Conservation (phyloP, 2,797 vertebrate genomes). For the Hippocampus kuda region DNA sequence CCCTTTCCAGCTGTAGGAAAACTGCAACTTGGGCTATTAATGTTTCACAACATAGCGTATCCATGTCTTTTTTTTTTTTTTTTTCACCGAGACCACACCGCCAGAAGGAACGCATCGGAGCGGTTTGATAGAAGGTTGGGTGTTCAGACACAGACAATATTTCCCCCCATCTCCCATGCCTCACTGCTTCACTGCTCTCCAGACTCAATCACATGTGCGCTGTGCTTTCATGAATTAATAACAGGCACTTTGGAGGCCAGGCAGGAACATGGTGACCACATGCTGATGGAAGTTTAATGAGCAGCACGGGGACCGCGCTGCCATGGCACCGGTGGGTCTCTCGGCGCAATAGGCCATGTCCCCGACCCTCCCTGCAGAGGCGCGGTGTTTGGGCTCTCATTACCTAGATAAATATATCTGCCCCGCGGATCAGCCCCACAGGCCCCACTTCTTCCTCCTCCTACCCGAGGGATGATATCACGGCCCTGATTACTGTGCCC, state of each 20-base stretch:
- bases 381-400: conserved; percentile 65
- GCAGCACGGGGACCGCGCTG: conserved; percentile 66
- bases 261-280: conserved; percentile 75
- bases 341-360: conserved; percentile 53
- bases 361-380: conserved; percentile 58
- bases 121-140: conserved; percentile 46
- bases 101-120: conserved; percentile 49
- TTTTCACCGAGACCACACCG: conserved; percentile 48
- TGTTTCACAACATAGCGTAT: conserved; percentile 76
- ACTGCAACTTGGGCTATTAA: conserved; percentile 75
- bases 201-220: conserved; percentile 80
- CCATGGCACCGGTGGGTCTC: conserved; percentile 58
- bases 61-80: conserved; percentile 37
- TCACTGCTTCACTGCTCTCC: conserved; percentile 74
- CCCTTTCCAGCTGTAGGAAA: conserved; percentile 59
- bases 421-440: conserved; percentile 56
- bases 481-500: conserved; percentile 63
- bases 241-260: conserved; percentile 79
- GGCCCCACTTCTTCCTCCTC: conserved; percentile 32
- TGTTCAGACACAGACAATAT: conserved; percentile 62
- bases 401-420: conserved; percentile 69
- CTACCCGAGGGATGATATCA: conserved; percentile 63
- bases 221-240: conserved; percentile 93
- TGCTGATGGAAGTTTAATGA: conserved; percentile 85
- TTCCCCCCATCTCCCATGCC: conserved; percentile 59